These are phyloP conservation scores for Saturnia pavonia DNA, from an alignment of 2,888 invertebrate genomes.

Conservation along the genomic window DNA sequence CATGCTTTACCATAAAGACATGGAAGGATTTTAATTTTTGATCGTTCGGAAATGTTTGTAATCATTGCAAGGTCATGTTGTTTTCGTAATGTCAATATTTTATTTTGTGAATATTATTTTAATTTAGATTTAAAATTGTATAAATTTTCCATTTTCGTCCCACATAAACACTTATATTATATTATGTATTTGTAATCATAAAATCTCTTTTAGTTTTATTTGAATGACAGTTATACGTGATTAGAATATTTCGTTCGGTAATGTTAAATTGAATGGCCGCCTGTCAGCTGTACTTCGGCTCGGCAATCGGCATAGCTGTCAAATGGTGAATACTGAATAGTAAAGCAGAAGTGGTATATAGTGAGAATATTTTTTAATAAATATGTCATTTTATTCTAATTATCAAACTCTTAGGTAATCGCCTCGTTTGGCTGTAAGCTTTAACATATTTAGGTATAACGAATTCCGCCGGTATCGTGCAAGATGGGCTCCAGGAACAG, in stretches of 20 bases:
- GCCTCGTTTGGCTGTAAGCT: conserved; percentile 50
- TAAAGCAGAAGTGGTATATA: conserved; percentile 66
- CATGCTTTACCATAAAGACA: neutral
- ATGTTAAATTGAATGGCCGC: conserved; percentile 43
- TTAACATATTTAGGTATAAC: conserved; percentile 46
- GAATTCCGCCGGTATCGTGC: conserved; percentile 43
- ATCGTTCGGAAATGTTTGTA: conserved; percentile 17
- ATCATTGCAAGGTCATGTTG: conserved; percentile 19
- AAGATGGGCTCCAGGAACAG: conserved; percentile 86
- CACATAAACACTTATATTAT: neutral
- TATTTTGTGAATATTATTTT: neutral
- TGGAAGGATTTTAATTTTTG: neutral
- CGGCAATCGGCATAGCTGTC: conserved; percentile 50
- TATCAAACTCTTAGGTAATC: conserved; percentile 71
- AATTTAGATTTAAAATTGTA: neutral
- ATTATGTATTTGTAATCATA: neutral
- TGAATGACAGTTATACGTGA: neutral
- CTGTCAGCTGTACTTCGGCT: conserved; percentile 58
- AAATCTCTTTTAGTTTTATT: neutral
- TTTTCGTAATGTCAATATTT: neutral
- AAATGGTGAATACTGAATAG: conserved; percentile 64
- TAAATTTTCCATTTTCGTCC: neutral
- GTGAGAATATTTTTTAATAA: conserved; percentile 65
- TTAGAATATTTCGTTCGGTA: conserved; percentile 43
- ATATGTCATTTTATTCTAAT: conserved; percentile 73